Base-by-base conservation (phyloP, 2,113 vertebrate genomes). In the Jacana jacana region DNA sequence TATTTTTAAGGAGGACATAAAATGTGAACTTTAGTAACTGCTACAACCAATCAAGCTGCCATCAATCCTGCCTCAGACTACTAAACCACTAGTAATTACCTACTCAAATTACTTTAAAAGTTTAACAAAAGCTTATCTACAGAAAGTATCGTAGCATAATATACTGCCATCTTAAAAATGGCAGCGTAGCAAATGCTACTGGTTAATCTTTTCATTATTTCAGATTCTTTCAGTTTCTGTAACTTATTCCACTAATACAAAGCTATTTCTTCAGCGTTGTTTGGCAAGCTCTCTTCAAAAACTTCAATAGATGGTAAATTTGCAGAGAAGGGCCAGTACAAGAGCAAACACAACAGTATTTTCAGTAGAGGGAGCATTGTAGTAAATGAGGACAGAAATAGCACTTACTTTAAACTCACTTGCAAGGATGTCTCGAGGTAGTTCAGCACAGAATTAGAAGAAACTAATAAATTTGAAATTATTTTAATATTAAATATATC, bases 1-100 rank as follows among this genome's bases (percentile, higher is more conserved):
- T 96, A 97, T 96, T 95, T 97, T 96, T 95, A 95, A 91, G 89
- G 88, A 81, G 81, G 46, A 92, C 81, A 95, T 97, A 96, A 97
- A 97, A 94, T 69, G 75, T 97, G 95, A 96, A 96, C 92, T 96
- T 96, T 85, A 96, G 91, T 92, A 94, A 95, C 88, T 95, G 88
- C 78, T 91, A 92, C 64, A 96, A 81, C 93, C 78, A 95, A 96
- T 95, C 92, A 94, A 95, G 77, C 33, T 93, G 49, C 73, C 69
- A 94, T 97, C 75, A 95, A 91, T 92, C 75, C 55, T 88, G 48
- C 42, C 25, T 91, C 39, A 73, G 88, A 95, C 84, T 89, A 93
- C 66, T 89, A 87, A 93, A 72, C 72, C 48, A 81, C 61, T 83
- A 90, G 89, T 71, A 94, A 93, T 95, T 95, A 86, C 73, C 72